Percentiles rank a stretch among this genome's conserved stretches.
Conservation (phyloP, 37 sponge, comb jelly and placozoan species). For the Ianthella basta region DNA sequence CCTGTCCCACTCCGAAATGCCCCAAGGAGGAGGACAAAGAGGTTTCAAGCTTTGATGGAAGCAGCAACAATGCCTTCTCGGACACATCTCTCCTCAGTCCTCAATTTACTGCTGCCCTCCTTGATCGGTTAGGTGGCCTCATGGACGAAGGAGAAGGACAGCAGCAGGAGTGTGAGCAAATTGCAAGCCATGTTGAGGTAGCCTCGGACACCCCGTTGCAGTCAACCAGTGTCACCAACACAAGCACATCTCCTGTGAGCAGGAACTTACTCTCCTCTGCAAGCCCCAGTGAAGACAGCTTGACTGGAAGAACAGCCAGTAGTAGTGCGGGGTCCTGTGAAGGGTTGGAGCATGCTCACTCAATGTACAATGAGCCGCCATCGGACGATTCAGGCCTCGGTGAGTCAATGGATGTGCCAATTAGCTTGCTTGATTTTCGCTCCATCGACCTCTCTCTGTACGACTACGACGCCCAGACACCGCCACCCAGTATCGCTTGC, state of each 20-base stretch:
- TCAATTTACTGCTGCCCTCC: not conserved
- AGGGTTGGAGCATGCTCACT: not conserved
- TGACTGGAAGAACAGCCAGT: not conserved
- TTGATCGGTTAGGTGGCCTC: slow-evolving; percentile 5
- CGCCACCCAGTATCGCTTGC: not conserved
- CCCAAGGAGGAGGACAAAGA: not conserved
- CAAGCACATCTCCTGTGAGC: not conserved
- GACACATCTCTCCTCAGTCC: not conserved
- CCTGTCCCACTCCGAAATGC: not conserved
- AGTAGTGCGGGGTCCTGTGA: not conserved
- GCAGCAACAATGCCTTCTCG: too few species aligned
- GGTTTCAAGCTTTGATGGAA: too few species aligned
- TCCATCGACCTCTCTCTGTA: slow-evolving; percentile 69
- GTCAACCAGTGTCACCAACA: not conserved
- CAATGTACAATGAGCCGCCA: not conserved
- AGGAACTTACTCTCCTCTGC: not conserved
- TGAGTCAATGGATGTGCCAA: slow-evolving; percentile 18
- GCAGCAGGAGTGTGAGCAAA: not conserved
- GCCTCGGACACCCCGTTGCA: not conserved
- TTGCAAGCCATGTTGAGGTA: not conserved
- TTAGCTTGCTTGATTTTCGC: slow-evolving; percentile 53
- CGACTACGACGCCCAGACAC: slow-evolving; percentile 60
- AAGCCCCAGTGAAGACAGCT: not conserved
- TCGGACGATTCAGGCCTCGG: slow-evolving; percentile 26
- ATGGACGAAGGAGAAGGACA: not conserved